Evolutionary conservation across 2,797 vertebrate species (phyloP).

Genomic region (Sebastes jordani): DNA sequence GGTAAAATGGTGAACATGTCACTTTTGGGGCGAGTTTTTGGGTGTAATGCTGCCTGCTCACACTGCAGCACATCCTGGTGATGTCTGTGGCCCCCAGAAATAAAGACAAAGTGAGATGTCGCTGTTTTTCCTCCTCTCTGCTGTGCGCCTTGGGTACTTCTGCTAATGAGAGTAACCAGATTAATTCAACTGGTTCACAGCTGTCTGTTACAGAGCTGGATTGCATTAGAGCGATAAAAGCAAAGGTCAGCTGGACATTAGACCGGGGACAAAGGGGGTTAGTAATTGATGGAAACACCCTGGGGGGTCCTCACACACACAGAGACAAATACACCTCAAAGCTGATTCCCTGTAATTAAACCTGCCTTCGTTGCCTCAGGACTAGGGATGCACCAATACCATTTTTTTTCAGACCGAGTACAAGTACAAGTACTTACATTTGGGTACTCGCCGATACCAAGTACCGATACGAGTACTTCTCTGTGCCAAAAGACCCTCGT

Average conservation of each 20-base stretch:
- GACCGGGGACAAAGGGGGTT: not conserved
- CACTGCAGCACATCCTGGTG: not conserved
- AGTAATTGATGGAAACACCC: conserved; percentile 32
- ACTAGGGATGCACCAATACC: not conserved
- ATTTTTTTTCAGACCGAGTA: too few relatives aligned
- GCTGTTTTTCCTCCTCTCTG: not conserved
- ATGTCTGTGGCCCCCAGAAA: not conserved
- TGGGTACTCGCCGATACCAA: too few relatives aligned
- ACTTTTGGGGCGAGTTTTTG: not conserved
- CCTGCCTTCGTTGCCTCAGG: not conserved
- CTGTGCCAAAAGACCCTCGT: too few relatives aligned
- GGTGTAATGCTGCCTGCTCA: not conserved
- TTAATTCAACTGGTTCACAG: conserved; percentile 58
- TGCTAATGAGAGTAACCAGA: conserved; percentile 48
- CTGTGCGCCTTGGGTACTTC: conserved; percentile 2
- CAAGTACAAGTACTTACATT: too few relatives aligned
- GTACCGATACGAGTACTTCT: too few relatives aligned
- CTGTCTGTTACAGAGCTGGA: conserved; percentile 35
- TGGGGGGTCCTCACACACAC: not conserved
- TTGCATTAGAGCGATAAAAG: conserved; percentile 61
- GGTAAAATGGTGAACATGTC: not conserved
- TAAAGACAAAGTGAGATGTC: not conserved
- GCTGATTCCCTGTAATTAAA: not conserved
- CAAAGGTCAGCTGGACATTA: conserved; percentile 67
- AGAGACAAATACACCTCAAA: not conserved